A percentile compares a stretch with the other conserved stretches of the same genome.
Conservation (phyloP, 2,113 vertebrate species). For the Pterocles burchelli region DNA sequence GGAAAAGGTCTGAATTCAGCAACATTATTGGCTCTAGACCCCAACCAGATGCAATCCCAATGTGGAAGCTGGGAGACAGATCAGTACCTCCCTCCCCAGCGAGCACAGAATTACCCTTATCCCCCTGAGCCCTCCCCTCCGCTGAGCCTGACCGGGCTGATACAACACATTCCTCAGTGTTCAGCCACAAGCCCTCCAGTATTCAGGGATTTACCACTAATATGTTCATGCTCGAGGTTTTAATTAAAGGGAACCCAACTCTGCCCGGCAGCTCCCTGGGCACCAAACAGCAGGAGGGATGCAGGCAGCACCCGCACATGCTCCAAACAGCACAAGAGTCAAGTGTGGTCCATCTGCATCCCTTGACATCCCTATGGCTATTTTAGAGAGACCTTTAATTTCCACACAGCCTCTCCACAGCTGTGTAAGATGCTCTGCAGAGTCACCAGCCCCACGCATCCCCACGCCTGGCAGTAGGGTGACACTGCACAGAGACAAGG, state of each 20-base stretch:
- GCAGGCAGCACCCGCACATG: fast-evolving
- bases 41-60: background rate
- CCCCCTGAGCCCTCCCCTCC: background rate
- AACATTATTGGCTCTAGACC: background rate
- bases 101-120: background rate
- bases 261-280: background rate
- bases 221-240: background rate
- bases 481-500: background rate
- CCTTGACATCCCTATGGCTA: background rate
- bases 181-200: background rate
- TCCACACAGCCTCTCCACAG: background rate
- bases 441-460: background rate
- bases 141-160: background rate
- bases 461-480: background rate
- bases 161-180: background rate
- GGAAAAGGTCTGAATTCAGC: background rate
- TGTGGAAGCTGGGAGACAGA: background rate
- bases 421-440: background rate
- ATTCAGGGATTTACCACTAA: background rate
- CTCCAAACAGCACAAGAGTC: background rate
- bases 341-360: fast-evolving
- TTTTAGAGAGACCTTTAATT: fast-evolving
- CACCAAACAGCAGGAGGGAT: background rate
- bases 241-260: background rate
- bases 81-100: background rate